Conservation (phyloP, 1,140 invertebrate species). For the Tetramorium alpestre region DNA sequence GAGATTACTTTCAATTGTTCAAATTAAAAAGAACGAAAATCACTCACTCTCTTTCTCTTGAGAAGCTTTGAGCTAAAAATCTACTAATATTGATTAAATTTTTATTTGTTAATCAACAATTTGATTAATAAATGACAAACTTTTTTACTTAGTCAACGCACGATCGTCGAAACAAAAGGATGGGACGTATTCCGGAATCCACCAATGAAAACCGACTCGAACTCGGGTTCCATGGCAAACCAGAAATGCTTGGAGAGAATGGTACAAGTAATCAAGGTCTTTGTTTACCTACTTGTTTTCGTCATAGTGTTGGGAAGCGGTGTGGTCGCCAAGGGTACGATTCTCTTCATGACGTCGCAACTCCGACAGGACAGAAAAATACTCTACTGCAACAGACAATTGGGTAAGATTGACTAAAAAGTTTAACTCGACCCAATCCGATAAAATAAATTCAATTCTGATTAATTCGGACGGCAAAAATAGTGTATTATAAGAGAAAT, state of each 20-base stretch:
- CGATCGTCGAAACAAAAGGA: constrained; percentile 94
- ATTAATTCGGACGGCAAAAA: background rate
- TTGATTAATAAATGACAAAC: background rate
- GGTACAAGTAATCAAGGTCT: constrained; percentile 93
- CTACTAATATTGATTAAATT: background rate
- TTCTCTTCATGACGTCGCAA: constrained; percentile 97
- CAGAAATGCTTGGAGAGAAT: constrained; percentile 94
- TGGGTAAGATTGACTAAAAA: constrained; percentile 87
- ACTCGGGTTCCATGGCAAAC: constrained; percentile 95
- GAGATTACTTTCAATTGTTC: background rate
- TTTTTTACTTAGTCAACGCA: constrained; percentile 89
- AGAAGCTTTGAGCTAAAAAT: background rate
- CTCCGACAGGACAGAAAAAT: constrained; percentile 91
- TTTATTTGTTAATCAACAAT: background rate
- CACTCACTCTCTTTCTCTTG: background rate
- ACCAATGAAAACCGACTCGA: constrained; percentile 94
- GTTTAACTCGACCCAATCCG: background rate
- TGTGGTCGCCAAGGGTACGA: constrained; percentile 94
- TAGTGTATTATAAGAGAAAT: background rate
- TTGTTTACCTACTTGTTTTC: constrained; percentile 94
- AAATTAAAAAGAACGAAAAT: background rate
- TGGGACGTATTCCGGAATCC: constrained; percentile 98
- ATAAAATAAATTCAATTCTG: background rate
- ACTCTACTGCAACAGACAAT: constrained; percentile 93
- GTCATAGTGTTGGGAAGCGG: constrained; percentile 93